These are phyloP conservation scores for Meloidogyne chitwoodi DNA, from an alignment of 1,140 invertebrate genomes.

Conservation along the genomic window DNA sequence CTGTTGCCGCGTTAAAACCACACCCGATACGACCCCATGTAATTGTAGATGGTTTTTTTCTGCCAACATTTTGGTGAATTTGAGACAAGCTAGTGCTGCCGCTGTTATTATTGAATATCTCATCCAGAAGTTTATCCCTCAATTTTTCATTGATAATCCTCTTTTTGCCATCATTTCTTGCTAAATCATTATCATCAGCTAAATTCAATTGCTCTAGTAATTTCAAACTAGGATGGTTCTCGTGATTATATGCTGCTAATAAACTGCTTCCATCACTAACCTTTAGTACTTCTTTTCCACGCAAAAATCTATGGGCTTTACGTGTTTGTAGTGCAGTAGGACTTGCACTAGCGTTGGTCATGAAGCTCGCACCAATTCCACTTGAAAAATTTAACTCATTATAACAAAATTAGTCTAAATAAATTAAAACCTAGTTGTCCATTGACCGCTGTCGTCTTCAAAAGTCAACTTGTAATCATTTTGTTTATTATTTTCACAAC, in stretches of 20 bases:
- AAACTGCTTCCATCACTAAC: background rate
- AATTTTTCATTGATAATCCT: background rate
- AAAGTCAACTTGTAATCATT: conserved; percentile 58
- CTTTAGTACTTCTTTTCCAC: background rate
- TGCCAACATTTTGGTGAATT: background rate
- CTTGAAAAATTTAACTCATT: too few species aligned
- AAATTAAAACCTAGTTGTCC: conserved; percentile 42
- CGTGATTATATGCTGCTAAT: background rate
- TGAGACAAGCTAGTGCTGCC: background rate
- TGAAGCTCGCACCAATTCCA: conserved; percentile 17
- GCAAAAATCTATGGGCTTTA: background rate
- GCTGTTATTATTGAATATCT: conserved; percentile 24
- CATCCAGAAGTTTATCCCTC: conserved; percentile 9
- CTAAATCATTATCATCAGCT: background rate
- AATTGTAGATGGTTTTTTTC: background rate
- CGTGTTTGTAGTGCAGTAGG: background rate
- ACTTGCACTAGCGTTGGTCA: conserved; percentile 23
- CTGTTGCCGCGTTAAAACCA: conserved; percentile 49
- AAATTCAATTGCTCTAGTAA: conserved; percentile 14
- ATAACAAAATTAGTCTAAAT: too few species aligned
- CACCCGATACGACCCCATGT: background rate
- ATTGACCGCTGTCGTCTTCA: conserved; percentile 56
- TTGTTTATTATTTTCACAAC: conserved; percentile 52
- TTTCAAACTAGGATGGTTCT: background rate
- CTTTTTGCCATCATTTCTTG: too few species aligned